Evolutionary conservation across 2,113 vertebrate genomes (phyloP), one percentile per base, ranked within the genome.

Genomic region (Erythrocercus mccallii): DNA sequence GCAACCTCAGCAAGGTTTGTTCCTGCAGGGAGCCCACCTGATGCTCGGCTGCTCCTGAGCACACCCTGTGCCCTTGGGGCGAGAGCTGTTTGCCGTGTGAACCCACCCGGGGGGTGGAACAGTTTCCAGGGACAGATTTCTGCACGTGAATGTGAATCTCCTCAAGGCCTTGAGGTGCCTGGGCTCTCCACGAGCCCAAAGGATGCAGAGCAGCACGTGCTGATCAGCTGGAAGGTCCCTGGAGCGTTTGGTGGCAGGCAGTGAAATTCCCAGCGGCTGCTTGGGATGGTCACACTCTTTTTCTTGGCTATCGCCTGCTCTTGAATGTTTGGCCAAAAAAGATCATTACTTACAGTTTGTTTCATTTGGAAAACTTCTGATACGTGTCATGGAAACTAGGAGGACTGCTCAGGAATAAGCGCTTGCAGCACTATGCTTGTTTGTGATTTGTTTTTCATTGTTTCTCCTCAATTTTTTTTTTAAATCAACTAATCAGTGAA

Each of bases 401-500:
- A 76, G 51, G 74, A 33, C 44, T 42, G 68, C 48, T 66, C 60
- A 54, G 88, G 81, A 86, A 8, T 77, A 68, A 93, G 48, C 24
- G 72, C 48, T 74, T 78, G 60, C 4, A 5, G 65, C 7, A 2
- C 56, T 33, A 7, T 83, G 58, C 88, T 91, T 93, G 81, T 80
- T 94, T 82, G 60, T 58, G 71, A 90, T 90, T 88, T 90, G 85
- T 13, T 95, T 95, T 94, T 86, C 68, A 68, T 91, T 94, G 87
- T 89, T 90, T 88, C 72, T 73, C 66, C 48, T 89, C 57, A 23
- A 24, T 15, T 8, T 17, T 25, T 15, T 25, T 72, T 30, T 15
- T 7, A 21, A 69, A 60, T 11, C 54, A 71, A 37, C 69, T 95
- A 88, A 92, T 95, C 92, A 93, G 93, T 77, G 48, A 90, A 88